A percentile compares a stretch with the other conserved stretches of the same genome.
Evolutionary conservation across 2,888 invertebrate species (phyloP).

Genomic region (Petrophora chlorosata): DNA sequence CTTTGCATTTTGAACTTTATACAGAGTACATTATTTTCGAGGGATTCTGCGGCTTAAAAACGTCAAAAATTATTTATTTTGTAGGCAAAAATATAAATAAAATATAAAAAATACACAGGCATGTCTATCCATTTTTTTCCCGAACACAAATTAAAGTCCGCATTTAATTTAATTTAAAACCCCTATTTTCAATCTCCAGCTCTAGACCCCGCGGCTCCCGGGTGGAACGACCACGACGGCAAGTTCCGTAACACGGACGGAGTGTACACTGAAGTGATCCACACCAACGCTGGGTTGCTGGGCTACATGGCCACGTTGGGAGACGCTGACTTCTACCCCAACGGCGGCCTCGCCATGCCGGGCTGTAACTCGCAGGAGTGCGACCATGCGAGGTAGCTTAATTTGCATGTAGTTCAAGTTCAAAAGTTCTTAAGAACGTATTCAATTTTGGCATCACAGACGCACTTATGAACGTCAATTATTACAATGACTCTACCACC

Average conservation of each 20-base stretch:
- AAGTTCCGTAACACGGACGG: conserved; percentile 37
- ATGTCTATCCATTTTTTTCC: too few species aligned
- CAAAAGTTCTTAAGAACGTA: too few species aligned
- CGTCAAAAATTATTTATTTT: too few species aligned
- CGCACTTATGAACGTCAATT: neutral
- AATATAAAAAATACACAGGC: too few species aligned
- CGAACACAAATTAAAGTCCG: neutral
- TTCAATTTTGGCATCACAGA: too few species aligned
- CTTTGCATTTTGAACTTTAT: neutral
- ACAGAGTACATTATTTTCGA: too few species aligned
- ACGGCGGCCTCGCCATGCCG: conserved; percentile 45
- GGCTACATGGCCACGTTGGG: conserved; percentile 38
- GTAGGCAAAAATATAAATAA: too few species aligned
- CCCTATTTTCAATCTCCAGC: conserved; percentile 34
- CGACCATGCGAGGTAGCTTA: conserved; percentile 42
- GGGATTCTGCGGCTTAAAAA: too few species aligned
- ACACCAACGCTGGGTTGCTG: conserved; percentile 44
- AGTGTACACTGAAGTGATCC: conserved; percentile 46
- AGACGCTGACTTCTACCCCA: conserved; percentile 47
- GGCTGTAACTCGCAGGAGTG: conserved; percentile 42
- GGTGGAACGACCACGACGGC: conserved; percentile 43
- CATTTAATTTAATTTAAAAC: neutral
- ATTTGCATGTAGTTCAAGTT: conserved; percentile 27
- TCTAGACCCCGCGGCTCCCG: conserved; percentile 45
- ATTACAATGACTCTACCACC: too few species aligned